Evolutionary conservation across 2,888 invertebrate species (phyloP), one percentile per base, ranked within the genome.

Genomic region (Helleia helle): DNA sequence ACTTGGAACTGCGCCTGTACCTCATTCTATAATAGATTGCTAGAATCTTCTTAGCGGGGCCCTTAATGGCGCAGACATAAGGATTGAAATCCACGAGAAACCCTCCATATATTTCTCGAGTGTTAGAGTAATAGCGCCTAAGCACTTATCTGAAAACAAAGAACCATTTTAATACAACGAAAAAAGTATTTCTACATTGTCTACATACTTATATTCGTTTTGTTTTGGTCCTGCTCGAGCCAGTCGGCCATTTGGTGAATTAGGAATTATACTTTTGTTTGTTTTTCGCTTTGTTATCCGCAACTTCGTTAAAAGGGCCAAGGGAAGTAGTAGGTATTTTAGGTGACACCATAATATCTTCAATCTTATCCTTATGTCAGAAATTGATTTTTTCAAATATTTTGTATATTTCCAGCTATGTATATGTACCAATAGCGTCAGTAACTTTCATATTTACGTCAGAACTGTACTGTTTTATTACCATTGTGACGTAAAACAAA

Each of bases 131-230:
- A 49, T 47, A 51, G 42, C 48, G 47, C 44, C 47, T 41, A 40
- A 46, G 48, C 48, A 45, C 48, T 47, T 49, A 48, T 46, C 49
- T 45, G 38, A 44, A 42, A 49, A 50, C 49, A 50, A 48, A 51
- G 48, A 50, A 48, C 43, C 43, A 50, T 52, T 52, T 50, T 48
- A 48, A 50, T 52, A 48, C 43, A 42, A 40, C 36, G 40, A 46
- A 46, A 48, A 45, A 49, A 49, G 40, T 45, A 28, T 45, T 45
- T 31, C 4, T 42, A 40, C 38, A 24, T 24, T 25, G 39, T 41
- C 30, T 43, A 28, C 34, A n/a, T n/a, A n/a, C n/a, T n/a, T 22
- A 18, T 40, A 18, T 38, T 25, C 43, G 41, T 46, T 41, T 42
- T 29, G 37, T 41, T 46, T 40, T 48, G 42, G 38, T 49, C 42